phyloP scores from a whole-genome alignment of 2,797 vertebrate species.

The Crypturellus tataupa region DNA sequence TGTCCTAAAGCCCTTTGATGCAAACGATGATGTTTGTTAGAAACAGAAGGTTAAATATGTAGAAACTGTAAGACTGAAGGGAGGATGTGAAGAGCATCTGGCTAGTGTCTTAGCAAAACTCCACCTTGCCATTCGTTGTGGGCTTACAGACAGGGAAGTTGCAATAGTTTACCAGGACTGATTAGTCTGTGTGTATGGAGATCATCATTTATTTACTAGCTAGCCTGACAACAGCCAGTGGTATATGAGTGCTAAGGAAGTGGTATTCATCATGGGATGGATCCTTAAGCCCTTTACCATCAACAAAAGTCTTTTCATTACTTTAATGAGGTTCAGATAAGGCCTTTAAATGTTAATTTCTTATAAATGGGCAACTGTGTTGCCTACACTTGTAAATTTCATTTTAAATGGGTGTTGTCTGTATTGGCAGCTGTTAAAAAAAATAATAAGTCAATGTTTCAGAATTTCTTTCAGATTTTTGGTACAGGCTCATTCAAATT shows the following conservation, averaged over 20 bases:
- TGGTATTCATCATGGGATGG: neutral
- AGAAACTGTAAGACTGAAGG: slow-evolving; percentile 27
- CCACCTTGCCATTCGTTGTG: slow-evolving; percentile 14
- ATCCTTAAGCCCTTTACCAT: neutral
- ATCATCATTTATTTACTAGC: neutral
- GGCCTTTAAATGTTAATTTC: neutral
- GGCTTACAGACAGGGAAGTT: neutral
- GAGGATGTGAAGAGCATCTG: slow-evolving; percentile 10
- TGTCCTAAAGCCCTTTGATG: slow-evolving; percentile 47
- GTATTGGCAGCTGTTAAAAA: neutral
- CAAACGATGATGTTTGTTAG: slow-evolving; percentile 31
- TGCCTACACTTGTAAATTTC: neutral
- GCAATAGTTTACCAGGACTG: slow-evolving; percentile 27
- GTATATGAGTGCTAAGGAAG: neutral
- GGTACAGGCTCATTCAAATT: neutral
- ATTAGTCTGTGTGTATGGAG: slow-evolving; percentile 3
- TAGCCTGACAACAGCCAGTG: neutral
- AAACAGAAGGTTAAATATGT: slow-evolving; percentile 60
- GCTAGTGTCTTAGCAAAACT: slow-evolving; percentile 6
- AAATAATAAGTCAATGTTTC: neutral
- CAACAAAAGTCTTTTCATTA: neutral
- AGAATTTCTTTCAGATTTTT: neutral
- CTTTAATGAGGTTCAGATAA: neutral
- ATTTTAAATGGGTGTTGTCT: neutral
- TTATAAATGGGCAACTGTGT: neutral